Evolutionary conservation across 2,797 vertebrate genomes (phyloP).

Genomic region (Eptatretus atami): DNA sequence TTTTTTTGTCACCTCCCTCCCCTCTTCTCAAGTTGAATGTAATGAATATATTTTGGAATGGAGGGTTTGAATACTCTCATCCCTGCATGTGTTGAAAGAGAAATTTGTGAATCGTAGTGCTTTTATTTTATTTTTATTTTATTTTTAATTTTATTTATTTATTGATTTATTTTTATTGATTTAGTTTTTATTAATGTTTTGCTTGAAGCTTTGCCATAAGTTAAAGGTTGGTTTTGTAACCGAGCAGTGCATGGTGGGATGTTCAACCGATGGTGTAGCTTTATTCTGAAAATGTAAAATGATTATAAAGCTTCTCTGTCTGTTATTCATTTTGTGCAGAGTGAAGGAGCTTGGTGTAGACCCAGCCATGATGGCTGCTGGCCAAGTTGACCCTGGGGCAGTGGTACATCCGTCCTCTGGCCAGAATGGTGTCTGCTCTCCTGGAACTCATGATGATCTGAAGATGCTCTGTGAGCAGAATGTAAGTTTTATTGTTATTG

Average conservation of each 20-base stretch:
- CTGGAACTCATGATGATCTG: conserved; percentile 71
- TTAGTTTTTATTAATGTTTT: not conserved
- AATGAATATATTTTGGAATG: not conserved
- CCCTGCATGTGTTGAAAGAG: too few relatives aligned
- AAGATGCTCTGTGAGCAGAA: conserved; percentile 95
- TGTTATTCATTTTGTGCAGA: conserved; percentile 15
- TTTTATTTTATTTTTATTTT: not conserved
- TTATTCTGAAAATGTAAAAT: not conserved
- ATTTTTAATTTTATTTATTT: not conserved
- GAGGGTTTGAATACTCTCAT: not conserved
- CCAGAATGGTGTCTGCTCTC: conserved; percentile 74
- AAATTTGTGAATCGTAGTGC: too few relatives aligned
- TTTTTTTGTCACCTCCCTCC: too few relatives aligned
- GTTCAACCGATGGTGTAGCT: not conserved
- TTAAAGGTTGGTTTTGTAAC: not conserved
- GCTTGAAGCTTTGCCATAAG: not conserved
- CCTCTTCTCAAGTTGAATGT: too few relatives aligned
- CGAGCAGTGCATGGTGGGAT: not conserved
- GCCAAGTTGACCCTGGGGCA: conserved; percentile 25
- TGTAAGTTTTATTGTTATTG: conserved; percentile 20
- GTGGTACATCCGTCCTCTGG: conserved; percentile 72
- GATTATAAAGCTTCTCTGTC: not conserved
- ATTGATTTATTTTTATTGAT: not conserved
- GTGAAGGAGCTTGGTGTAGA: conserved; percentile 49
- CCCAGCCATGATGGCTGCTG: conserved; percentile 23